Evolutionary conservation across 2,888 invertebrate genomes (phyloP).

Genomic region (Caenorhabditis sp.): DNA sequence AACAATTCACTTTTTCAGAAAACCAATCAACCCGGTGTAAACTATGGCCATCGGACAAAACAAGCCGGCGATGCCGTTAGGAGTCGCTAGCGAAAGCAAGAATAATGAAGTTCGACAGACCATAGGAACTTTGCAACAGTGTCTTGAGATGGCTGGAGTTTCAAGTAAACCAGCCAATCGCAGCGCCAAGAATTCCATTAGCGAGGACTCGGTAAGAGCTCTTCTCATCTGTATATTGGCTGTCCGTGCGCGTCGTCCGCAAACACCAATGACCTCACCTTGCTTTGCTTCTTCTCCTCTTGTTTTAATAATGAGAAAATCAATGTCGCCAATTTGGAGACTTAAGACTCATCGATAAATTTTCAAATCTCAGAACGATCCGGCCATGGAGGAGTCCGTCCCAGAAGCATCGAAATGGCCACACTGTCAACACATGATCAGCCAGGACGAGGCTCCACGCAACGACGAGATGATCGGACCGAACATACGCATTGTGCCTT

Average conservation of each 20-base stretch:
- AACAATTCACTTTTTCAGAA: background rate
- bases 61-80: conserved; percentile 8
- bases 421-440: conserved; percentile 73
- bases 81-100: background rate
- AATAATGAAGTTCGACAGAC: conserved; percentile 46
- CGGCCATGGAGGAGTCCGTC: conserved; percentile 59
- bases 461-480: conserved; percentile 53
- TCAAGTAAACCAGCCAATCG: conserved; percentile 38
- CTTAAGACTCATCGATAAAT: too few species aligned
- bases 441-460: conserved; percentile 66
- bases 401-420: conserved; percentile 74
- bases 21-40: background rate
- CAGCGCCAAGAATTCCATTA: conserved; percentile 51
- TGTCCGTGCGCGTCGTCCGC: too few species aligned
- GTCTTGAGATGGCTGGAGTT: conserved; percentile 52
- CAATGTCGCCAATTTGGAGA: too few species aligned
- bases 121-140: conserved; percentile 55
- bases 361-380: conserved; percentile 34
- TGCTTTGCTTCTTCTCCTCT: too few species aligned
- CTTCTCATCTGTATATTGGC: too few species aligned
- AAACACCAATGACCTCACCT: too few species aligned
- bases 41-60: conserved; percentile 66
- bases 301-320: too few species aligned
- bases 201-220: conserved; percentile 45
- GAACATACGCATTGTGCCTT: conserved; percentile 60